Evolutionary conservation across 2,113 vertebrate genomes (phyloP).

Genomic region (Cinclus cinclus): DNA sequence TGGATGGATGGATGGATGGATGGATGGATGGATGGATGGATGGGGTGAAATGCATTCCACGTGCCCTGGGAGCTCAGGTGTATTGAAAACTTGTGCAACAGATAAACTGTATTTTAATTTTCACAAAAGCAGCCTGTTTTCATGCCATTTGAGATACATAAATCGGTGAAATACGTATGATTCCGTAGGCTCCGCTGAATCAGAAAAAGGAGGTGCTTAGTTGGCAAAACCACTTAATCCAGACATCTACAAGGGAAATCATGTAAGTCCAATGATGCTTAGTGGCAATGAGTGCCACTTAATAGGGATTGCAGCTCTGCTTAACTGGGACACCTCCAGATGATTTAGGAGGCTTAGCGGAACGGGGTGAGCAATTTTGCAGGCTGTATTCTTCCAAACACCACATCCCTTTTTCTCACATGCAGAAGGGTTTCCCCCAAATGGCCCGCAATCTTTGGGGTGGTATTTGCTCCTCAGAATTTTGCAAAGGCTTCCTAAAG

Average conservation of each 20-base stretch:
- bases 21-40: background rate
- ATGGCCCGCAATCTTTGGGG: background rate
- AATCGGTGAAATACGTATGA: background rate
- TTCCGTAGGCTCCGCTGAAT: background rate
- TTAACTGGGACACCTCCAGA: constrained; percentile 62
- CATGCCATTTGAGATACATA: background rate
- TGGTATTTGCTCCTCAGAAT: background rate
- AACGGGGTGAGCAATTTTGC: background rate
- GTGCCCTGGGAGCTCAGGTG: background rate
- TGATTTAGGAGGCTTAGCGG: constrained; percentile 46
- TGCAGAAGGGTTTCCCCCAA: background rate
- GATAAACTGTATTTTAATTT: constrained; percentile 27
- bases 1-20: background rate
- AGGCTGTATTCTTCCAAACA: background rate
- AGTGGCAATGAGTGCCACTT: constrained; percentile 62
- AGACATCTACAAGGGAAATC: constrained; percentile 68
- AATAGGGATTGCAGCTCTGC: constrained; percentile 55
- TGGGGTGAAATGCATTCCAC: constrained; percentile 19
- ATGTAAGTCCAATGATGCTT: constrained; percentile 23
- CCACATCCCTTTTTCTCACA: background rate
- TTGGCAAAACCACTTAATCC: constrained; percentile 65
- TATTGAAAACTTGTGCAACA: background rate
- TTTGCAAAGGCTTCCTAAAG: background rate
- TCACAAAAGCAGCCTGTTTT: background rate
- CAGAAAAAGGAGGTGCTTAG: constrained; percentile 55